Percentiles rank a stretch among this genome's conserved stretches.
phyloP scores from a whole-genome alignment of 2,888 invertebrate genomes.

The Penaeus monodon region DNA sequence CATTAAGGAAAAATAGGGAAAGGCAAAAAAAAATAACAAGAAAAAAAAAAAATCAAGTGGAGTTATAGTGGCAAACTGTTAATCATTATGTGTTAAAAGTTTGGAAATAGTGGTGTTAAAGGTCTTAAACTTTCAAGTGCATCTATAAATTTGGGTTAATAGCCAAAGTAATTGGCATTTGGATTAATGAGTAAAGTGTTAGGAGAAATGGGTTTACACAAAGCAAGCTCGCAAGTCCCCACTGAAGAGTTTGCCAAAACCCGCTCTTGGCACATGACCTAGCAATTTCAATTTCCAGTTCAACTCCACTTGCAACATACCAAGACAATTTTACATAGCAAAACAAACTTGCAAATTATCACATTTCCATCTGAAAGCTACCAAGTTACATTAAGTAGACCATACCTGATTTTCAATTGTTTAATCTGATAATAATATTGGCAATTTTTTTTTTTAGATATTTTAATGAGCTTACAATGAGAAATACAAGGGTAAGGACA shows the following conservation, averaged over 20 bases:
- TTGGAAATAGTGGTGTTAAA: not conserved
- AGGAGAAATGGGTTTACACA: no score
- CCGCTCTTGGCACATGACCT: not conserved
- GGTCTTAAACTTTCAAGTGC: not conserved
- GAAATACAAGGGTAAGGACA: no score
- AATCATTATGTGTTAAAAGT: not conserved
- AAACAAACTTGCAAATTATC: conserved; percentile 1
- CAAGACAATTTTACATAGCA: conserved; percentile 5
- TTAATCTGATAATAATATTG: no score
- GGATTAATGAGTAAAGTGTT: no score
- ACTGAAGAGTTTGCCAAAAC: not conserved
- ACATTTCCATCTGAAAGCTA: no score
- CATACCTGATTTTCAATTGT: no score
- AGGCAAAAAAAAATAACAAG: conserved; percentile 38
- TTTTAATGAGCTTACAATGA: no score
- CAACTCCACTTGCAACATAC: conserved; percentile 26
- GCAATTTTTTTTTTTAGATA: no score
- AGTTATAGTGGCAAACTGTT: conserved; percentile 25
- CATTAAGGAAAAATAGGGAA: conserved; percentile 53
- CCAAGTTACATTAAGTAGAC: no score
- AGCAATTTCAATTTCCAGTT: not conserved
- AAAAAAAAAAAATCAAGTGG: conserved; percentile 37
- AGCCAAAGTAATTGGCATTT: no score
- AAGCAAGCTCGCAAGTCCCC: not conserved
- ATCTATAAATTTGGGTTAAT: not conserved